Conservation (phyloP, 2,888 invertebrate genomes). For the Kuschelorhynchus macadamiae region DNA sequence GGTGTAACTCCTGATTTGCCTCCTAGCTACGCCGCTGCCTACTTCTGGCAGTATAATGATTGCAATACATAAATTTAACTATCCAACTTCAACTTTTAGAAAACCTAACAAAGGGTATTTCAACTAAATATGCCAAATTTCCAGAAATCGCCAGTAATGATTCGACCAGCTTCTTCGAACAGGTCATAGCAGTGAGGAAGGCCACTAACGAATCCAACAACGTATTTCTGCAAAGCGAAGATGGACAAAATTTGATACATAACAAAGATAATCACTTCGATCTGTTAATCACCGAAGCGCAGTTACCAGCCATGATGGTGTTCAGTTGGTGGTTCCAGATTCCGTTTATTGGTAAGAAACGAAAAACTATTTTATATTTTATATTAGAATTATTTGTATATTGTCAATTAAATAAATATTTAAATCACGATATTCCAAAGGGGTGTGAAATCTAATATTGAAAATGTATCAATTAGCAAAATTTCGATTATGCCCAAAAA, state of each 20-base stretch:
- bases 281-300: constrained; percentile 62
- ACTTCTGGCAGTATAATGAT: too few species aligned
- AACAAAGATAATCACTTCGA: constrained; percentile 61
- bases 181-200: constrained; percentile 40
- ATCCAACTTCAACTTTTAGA: too few species aligned
- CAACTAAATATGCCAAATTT: too few species aligned
- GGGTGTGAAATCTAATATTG: constrained; percentile 55
- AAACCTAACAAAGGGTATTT: too few species aligned
- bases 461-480: constrained; percentile 36
- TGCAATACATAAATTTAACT: too few species aligned
- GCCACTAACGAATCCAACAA: constrained; percentile 49
- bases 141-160: constrained; percentile 45
- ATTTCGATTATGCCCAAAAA: not conserved
- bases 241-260: constrained; percentile 61
- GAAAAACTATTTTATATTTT: too few species aligned
- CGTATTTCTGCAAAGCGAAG: constrained; percentile 53
- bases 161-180: constrained; percentile 46
- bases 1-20: too few species aligned
- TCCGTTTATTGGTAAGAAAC: constrained; percentile 60
- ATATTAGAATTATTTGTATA: not conserved
- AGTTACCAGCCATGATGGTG: constrained; percentile 57
- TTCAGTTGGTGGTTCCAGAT: constrained; percentile 62
- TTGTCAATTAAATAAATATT: constrained; percentile 1
- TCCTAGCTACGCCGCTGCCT: too few species aligned
- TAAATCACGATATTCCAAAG: constrained; percentile 59